phyloP scores from a whole-genome alignment of 2,888 invertebrate genomes.

The Caenorhabditis sp. region DNA sequence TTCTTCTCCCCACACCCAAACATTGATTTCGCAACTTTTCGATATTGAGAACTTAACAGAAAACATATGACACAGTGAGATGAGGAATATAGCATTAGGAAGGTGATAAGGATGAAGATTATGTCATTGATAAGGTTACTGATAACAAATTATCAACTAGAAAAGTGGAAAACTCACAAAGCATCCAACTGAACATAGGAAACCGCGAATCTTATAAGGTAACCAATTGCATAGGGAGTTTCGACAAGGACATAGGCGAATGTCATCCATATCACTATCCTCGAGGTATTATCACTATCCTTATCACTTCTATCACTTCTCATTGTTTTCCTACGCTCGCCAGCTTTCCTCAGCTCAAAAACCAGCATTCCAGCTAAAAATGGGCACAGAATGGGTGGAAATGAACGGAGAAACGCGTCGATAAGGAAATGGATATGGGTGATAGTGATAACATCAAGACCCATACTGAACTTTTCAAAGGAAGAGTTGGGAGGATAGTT shows the following conservation, averaged over 20 bases:
- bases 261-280: neutral
- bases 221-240: neutral
- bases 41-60: neutral
- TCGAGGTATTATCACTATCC: neutral
- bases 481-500: no score
- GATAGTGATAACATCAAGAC: neutral
- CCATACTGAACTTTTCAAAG: no score
- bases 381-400: neutral
- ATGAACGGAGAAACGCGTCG: neutral
- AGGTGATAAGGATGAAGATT: neutral
- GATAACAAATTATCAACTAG: neutral
- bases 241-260: neutral
- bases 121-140: neutral
- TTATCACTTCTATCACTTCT: neutral
- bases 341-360: neutral
- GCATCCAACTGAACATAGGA: neutral
- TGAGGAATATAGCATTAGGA: neutral
- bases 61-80: neutral
- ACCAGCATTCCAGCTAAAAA: neutral
- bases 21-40: neutral
- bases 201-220: neutral
- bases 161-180: neutral
- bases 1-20: no score
- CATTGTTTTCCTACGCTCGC: neutral
- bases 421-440: neutral